Evolutionary conservation across 1,140 invertebrate genomes (phyloP), one percentile per base, ranked within the genome.

Genomic region (Eufriesea mexicana): DNA sequence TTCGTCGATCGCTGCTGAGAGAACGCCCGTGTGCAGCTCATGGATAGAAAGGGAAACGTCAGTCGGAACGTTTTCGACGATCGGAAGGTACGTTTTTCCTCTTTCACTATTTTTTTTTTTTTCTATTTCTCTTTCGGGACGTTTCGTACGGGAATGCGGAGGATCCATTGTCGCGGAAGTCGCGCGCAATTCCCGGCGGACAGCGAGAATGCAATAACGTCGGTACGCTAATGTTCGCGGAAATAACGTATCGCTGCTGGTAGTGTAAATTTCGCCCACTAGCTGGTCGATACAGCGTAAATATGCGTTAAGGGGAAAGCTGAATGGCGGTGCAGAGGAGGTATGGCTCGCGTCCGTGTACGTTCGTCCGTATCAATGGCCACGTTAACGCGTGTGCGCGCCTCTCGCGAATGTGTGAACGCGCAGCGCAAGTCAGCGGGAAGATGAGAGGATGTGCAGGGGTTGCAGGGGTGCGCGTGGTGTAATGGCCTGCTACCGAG

Each of bases 401-500:
- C 23, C 25, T 18, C 54, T 23, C 35, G 59, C 54, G 10, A 77
- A 62, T 83, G 73, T 83, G 83, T 51, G 70, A 82, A 82, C 72
- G 72, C 57, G 51, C 14, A 59, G 84, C 54, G 61, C 61, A 61
- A 72, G 64, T 79, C 79, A 68, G 49, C 28, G 57, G 35, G 64
- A 54, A 70, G 77, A 75, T 7, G 64, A 20, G 62, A 59, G 59
- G 45, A 42, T 18, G 55, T 49, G 42, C 54, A 62, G 25, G 8
- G 35, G 35, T 23, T 7, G 70, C 14, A 54, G 61, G 82, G 42
- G 51, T 64, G 59, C 79, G 85, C 85, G 83, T 85, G 86, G 81
- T 89, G 86, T 89, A 89, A 89, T 89, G 84, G 85, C 81, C 83
- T 84, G 89, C 89, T 89, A 79, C 86, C 83, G 88, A 89, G 87